Percentiles rank a stretch among this genome's conserved stretches.
Evolutionary conservation across 1,140 invertebrate species (phyloP).

Genomic region (Eciton burchellii): DNA sequence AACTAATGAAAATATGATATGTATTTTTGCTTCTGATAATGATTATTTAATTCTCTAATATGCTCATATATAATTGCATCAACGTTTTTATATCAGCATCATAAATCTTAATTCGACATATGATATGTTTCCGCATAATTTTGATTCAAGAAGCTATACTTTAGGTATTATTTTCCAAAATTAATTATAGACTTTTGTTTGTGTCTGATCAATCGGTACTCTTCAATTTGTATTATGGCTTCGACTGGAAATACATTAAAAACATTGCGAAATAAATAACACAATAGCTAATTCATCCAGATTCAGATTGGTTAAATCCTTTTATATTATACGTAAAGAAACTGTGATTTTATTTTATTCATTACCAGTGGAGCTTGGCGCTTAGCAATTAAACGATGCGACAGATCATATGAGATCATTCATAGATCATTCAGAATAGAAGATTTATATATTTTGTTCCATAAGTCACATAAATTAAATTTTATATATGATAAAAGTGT

Average conservation of each 20-base stretch:
- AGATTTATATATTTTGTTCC: slow-evolving; percentile 16
- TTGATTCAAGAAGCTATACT: slow-evolving; percentile 12
- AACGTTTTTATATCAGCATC: slow-evolving; percentile 27
- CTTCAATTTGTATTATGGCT: not conserved
- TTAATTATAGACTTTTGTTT: not conserved
- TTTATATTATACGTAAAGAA: slow-evolving; percentile 27
- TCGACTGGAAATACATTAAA: not conserved
- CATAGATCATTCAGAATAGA: no score
- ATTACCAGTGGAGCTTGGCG: slow-evolving; percentile 33
- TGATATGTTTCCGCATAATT: slow-evolving; percentile 1
- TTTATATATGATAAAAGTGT: not conserved
- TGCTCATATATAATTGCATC: not conserved
- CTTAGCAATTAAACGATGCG: slow-evolving; percentile 18
- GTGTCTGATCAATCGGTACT: not conserved
- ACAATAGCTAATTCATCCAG: not conserved
- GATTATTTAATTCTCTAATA: slow-evolving; percentile 16
- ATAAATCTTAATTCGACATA: slow-evolving; percentile 17
- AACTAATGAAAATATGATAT: slow-evolving; percentile 6
- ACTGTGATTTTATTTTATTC: slow-evolving; percentile 56
- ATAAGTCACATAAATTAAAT: slow-evolving; percentile 37
- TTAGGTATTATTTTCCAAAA: slow-evolving; percentile 18
- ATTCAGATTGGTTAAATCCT: slow-evolving; percentile 31
- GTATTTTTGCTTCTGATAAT: slow-evolving; percentile 21
- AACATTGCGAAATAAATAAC: not conserved
- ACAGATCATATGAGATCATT: slow-evolving; percentile 1